Evolutionary conservation across 2,888 invertebrate species (phyloP), one percentile per base, ranked within the genome.

Genomic region (Therioaphis trifolii): DNA sequence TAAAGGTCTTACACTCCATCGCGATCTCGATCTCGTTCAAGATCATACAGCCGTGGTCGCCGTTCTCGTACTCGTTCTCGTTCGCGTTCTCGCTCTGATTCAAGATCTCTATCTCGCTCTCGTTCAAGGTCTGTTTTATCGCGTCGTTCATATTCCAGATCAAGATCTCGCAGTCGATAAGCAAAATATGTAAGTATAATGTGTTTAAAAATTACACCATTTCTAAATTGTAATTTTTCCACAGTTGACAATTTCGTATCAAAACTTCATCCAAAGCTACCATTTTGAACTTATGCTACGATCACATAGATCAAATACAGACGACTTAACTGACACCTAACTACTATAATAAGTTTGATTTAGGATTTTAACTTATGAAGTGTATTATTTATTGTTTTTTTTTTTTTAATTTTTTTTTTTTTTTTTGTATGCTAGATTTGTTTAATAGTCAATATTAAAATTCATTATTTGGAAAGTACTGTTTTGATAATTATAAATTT

Each of bases 81-180:
- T 86, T 89, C 89, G n/a, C 88, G 89, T 63, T 89, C 89, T 15
- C 88, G 87, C 71, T 88, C 90, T 85, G 90, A 90, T 85, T 90
- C 91, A 1, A 90, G 91, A 58, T 90, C 90, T 7, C 24, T 7
- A 21, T 71, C 80, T 24, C 80, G 72, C 21, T 89, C 89, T 86
- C 90, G 90, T 86, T 89, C 89, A 86, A 89, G 90, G 85, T 90
- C 90, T n/a, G 90, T 90, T 86, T 90, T 90, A n/a, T 90, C 90
- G 86, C 90, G 90, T 86, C 87, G 87, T 84, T 88, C 88, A 18
- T 86, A 88, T 35, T 88, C 88, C 85, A 88, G 88, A 85, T 88
- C 88, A 69, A 87, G 88, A 76, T 89, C 89, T 52, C 88, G 89
- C 79, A 86, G 86, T 78, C 84, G 86, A 85, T 86, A 85, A 85